phyloP scores from a whole-genome alignment of 2,113 vertebrate species.

The Nothoprocta perdicaria region DNA sequence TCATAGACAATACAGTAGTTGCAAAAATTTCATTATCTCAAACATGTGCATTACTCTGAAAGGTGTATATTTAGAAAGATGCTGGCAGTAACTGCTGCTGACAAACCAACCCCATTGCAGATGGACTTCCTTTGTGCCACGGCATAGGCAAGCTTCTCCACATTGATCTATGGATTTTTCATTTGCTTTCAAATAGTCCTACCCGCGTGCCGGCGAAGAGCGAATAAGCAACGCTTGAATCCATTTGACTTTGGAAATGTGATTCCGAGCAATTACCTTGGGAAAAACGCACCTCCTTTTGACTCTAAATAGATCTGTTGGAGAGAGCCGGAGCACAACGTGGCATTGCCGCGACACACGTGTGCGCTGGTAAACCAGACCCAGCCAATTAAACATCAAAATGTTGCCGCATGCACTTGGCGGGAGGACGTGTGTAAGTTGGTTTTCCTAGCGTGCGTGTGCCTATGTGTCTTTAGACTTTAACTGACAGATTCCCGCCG shows the following conservation, averaged over 20 bases:
- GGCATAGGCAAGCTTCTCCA: slow-evolving; percentile 21
- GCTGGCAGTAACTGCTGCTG: slow-evolving; percentile 54
- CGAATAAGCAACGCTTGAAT: slow-evolving; percentile 77
- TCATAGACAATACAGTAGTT: slow-evolving; percentile 32
- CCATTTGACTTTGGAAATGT: slow-evolving; percentile 77
- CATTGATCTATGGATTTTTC: slow-evolving; percentile 65
- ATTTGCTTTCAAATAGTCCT: slow-evolving; percentile 76
- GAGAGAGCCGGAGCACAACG: slow-evolving; percentile 38
- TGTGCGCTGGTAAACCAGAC: slow-evolving; percentile 69
- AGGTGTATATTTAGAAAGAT: slow-evolving; percentile 70
- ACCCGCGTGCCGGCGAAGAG: slow-evolving; percentile 61
- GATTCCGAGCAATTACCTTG: slow-evolving; percentile 80
- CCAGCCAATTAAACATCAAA: slow-evolving; percentile 84
- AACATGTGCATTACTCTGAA: slow-evolving; percentile 59
- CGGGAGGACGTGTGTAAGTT: slow-evolving; percentile 78
- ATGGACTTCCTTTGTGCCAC: slow-evolving; percentile 54
- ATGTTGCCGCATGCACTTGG: slow-evolving; percentile 73
- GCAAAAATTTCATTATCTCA: slow-evolving; percentile 69
- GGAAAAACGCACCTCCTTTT: slow-evolving; percentile 63
- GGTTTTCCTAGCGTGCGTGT: slow-evolving; percentile 77
- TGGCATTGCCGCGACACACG: slow-evolving; percentile 49
- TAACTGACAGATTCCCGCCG: slow-evolving; percentile 81
- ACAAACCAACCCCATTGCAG: slow-evolving; percentile 57
- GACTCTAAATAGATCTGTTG: slow-evolving; percentile 82
- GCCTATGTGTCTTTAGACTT: slow-evolving; percentile 77